Evolutionary conservation across 2,888 invertebrate genomes (phyloP), one percentile per base, ranked within the genome.

Genomic region (Ischnus inquisitorius): DNA sequence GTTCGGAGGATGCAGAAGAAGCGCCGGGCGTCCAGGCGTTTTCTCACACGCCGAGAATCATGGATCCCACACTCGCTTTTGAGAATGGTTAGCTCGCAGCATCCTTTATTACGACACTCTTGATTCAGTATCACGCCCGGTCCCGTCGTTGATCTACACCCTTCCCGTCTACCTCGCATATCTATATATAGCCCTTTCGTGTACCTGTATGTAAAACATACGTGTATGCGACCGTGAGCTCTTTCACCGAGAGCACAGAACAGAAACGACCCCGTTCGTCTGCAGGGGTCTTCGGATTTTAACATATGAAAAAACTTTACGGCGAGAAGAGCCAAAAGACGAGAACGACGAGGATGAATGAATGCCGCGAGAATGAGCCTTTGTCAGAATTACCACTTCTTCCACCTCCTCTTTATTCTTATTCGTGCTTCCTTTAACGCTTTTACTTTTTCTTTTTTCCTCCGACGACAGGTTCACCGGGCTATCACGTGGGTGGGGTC

Each of bases 61-160:
- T 60, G 89, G 34, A 91, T 93, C 92, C 92, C 93, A 93, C 92
- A 92, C 91, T 92, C 89, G n/a, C 89, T 90, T 91, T 91, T 86
- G 77, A 88, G 88, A 88, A 5, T 25, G 14, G 22, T 77, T 77
- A 19, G n/a, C 34, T 51, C 10, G 83, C 90, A 91, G 89, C 91
- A 92, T 93, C 93, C 93, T 92, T 92, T 93, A 93, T 93, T 93
- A 93, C 85, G 88, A 88, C 88, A 89, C 86, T 88, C 91, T 92
- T 91, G 92, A 93, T 93, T 93, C 93, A 92, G 92, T 92, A 93
- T 93, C 93, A 93, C 93, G 93, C 92, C 90, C 82, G 19, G 76
- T 14, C 34, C 43, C 57, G 54, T 46, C 71, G 54, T 76, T 69
- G 46, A 57, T 60, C 57, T 41, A 43, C 62, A 64, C 43, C 28